These are phyloP conservation scores for Rhopalosiphum padi DNA, from an alignment of 1,140 invertebrate species.

Conservation along the genomic window DNA sequence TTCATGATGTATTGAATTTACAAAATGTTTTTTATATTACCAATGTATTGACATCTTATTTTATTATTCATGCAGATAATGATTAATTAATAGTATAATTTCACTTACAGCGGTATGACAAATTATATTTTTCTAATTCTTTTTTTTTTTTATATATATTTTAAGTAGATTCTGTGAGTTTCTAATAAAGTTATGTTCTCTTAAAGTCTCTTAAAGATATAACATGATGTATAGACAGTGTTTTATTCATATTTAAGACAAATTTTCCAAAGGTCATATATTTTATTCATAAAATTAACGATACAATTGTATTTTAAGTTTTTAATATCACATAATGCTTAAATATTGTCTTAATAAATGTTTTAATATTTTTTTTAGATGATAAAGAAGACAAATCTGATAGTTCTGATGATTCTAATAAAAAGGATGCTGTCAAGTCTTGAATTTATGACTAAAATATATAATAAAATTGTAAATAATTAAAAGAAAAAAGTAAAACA, in stretches of 20 bases:
- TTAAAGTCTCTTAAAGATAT: background rate
- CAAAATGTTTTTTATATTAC: background rate
- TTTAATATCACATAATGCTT: too few species aligned
- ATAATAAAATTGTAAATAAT: slow-evolving; percentile 36
- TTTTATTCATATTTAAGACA: background rate
- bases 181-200: background rate
- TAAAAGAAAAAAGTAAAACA: background rate
- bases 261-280: background rate
- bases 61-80: too few species aligned
- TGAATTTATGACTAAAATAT: slow-evolving; percentile 8
- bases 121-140: background rate
- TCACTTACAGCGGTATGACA: background rate
- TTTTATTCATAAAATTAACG: background rate
- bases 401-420: slow-evolving; percentile 56
- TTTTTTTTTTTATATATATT: background rate
- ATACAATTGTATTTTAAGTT: background rate
- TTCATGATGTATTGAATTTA: background rate
- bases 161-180: background rate
- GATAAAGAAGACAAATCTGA: slow-evolving; percentile 56
- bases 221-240: background rate
- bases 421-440: slow-evolving; percentile 47
- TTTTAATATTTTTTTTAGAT: slow-evolving; percentile 37
- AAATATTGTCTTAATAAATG: background rate
- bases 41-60: background rate
- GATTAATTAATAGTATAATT: background rate